Evolutionary conservation across 2,797 vertebrate species (phyloP).

Genomic region (Prionace glauca): DNA sequence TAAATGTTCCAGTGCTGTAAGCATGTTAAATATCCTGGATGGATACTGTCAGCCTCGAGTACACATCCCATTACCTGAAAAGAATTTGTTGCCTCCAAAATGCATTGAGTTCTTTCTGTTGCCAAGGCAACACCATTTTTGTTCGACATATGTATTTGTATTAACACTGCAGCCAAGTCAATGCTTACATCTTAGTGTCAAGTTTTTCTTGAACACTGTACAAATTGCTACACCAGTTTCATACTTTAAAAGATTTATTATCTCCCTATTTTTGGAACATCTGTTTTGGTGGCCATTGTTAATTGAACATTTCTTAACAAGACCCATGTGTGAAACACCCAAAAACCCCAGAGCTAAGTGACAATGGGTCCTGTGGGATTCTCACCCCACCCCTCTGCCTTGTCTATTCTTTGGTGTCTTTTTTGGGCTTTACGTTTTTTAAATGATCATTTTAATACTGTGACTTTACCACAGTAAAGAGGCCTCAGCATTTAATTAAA

Average conservation of each 20-base stretch:
- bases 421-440: not conserved
- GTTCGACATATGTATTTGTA: not conserved
- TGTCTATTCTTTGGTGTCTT: not conserved
- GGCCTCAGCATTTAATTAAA: not conserved
- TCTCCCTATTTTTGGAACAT: not conserved
- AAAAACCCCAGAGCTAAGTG: not conserved
- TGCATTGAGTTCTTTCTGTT: not conserved
- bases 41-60: not conserved
- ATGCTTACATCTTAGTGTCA: not conserved
- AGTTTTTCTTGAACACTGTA: not conserved
- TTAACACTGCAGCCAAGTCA: not conserved
- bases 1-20: not conserved
- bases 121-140: not conserved
- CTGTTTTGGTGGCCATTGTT: not conserved
- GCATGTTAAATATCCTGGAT: not conserved
- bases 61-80: constrained; percentile 13
- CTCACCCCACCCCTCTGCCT: not conserved
- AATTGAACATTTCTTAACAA: not conserved
- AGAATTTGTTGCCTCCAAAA: not conserved
- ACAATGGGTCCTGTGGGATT: not conserved
- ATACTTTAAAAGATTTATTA: not conserved
- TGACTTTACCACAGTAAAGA: not conserved
- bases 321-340: not conserved
- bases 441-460: not conserved
- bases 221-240: not conserved